These are phyloP conservation scores for Sinotaia quadrata DNA, from an alignment of 2,888 invertebrate species.

Conservation along the genomic window DNA sequence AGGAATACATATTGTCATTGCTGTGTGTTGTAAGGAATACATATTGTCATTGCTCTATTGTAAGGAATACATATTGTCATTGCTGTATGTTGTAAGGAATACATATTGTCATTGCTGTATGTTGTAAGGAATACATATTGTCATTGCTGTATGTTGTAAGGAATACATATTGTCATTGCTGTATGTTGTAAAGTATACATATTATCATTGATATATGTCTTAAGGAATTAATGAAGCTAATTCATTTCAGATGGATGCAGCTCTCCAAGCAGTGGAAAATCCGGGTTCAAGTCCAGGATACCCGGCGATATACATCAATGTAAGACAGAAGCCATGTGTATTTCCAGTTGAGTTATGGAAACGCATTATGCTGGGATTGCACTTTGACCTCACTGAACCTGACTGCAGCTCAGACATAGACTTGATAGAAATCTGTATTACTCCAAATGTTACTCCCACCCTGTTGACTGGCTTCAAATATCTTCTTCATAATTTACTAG, in stretches of 20 bases:
- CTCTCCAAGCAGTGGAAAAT: conserved; percentile 14
- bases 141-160: too few species aligned
- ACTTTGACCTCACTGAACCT: conserved; percentile 35
- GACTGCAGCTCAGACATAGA: conserved; percentile 30
- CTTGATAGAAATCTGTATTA: conserved; percentile 32
- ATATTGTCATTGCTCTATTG: too few species aligned
- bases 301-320: conserved; percentile 25
- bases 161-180: neutral
- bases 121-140: too few species aligned
- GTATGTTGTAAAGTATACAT: too few species aligned
- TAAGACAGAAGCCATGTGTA: conserved; percentile 17
- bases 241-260: conserved; percentile 29
- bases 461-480: conserved; percentile 23
- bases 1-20: too few species aligned
- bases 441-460: conserved; percentile 27
- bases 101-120: too few species aligned
- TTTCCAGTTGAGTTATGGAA: conserved; percentile 29
- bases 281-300: conserved; percentile 18
- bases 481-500: conserved; percentile 20
- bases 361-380: conserved; percentile 20
- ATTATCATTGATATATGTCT: too few species aligned
- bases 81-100: too few species aligned
- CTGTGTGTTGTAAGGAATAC: too few species aligned
- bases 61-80: too few species aligned
- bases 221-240: too few species aligned